Percentiles rank a stretch among this genome's conserved stretches.
Conservation (phyloP, 2,888 invertebrate species). For the Rhagium mordax region DNA sequence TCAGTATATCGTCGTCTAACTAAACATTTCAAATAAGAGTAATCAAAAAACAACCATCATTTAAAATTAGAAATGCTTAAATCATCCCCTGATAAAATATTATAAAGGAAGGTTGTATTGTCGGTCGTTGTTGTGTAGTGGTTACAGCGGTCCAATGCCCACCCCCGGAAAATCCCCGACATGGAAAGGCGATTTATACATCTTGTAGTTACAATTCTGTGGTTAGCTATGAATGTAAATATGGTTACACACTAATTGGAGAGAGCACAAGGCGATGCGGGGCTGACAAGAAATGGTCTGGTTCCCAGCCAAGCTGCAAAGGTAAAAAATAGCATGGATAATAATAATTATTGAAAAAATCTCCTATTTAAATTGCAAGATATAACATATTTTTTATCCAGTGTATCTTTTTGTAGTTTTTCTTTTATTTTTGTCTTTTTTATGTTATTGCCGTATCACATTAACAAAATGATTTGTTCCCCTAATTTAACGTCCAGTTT, state of each 20-base stretch:
- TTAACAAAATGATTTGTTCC: no score
- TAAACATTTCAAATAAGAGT: not conserved
- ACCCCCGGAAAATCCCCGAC: conserved; percentile 90
- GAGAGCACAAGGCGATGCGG: conserved; percentile 93
- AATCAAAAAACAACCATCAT: not conserved
- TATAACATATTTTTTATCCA: no score
- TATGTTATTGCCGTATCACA: no score
- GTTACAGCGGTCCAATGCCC: conserved; percentile 96
- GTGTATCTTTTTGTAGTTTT: no score
- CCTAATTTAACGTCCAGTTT: no score
- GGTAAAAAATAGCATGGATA: conserved; percentile 72
- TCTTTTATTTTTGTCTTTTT: no score
- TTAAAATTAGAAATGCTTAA: not conserved
- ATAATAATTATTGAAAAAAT: not conserved
- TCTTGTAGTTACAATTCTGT: conserved; percentile 96
- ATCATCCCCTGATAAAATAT: conserved; percentile 19
- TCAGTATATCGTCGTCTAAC: no score
- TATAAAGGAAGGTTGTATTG: conserved; percentile 45
- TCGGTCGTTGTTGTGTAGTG: conserved; percentile 70
- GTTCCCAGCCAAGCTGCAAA: conserved; percentile 92
- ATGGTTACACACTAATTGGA: conserved; percentile 93
- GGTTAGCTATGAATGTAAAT: conserved; percentile 96
- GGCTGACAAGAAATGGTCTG: conserved; percentile 96
- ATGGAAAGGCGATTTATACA: conserved; percentile 94
- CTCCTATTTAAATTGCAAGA: no score